Base-by-base conservation (phyloP, 1,140 invertebrate species). In the Diorhabda carinulata region DNA sequence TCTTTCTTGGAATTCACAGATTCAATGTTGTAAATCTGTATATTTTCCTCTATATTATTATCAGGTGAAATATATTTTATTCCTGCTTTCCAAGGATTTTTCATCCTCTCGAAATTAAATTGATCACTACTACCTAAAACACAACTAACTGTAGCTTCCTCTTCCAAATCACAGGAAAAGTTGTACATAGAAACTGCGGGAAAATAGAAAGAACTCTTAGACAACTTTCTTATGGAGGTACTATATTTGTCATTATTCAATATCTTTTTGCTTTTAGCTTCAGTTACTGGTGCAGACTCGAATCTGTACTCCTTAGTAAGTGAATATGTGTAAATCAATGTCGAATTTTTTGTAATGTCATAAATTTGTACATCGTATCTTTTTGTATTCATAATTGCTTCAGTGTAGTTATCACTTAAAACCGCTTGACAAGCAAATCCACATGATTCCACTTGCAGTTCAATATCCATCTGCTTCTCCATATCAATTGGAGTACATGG, bases 351-450 rank as follows among this genome's bases (percentile, higher is more conserved):
- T 9, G 75, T 74, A 47, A 83, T 57, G 72, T 84, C 83, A 68
- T 84, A 78, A 10, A 87, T 75, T 61, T 83, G 81, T 3, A 89
- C 78, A 5, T 83, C 84, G 73, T 89, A 90, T 6, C 79, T 82
- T 56, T 81, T 80, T 2, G 84, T 83, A 47, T 81, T 77, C 44
- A 86, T 73, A 68, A 89, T 81, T 5, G 79, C 73, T n/a, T 81
- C 74, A 3, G 78, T 77, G 69, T 86, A 83, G 45, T 85, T 83
- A 60, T 81, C 74, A n/a, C 76, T 74, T 42, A 82, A 65, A 60
- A 83, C 80, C n/a, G 85, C 72, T 47, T 85, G 83, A 75, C 88
- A 90, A 57, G 83, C 77, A 73, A 87, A 88, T 41, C 88, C 88
- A 72, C 85, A 87, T 10, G 85, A 82, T 75, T 82, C 78, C n/a